These are phyloP conservation scores for Myiozetetes cayanensis DNA, from an alignment of 2,113 vertebrate genomes.

Conservation along the genomic window DNA sequence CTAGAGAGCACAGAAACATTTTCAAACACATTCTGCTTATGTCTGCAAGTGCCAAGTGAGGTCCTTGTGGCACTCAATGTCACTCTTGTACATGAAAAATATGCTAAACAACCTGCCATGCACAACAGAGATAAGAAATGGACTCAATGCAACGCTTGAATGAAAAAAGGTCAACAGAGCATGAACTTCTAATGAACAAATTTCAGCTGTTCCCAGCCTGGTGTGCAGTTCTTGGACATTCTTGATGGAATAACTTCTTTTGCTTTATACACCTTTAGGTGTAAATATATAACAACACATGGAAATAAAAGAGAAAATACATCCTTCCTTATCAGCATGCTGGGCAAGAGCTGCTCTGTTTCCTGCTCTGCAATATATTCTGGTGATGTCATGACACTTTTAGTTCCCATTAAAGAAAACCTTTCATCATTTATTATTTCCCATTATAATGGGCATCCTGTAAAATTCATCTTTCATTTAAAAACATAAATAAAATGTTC, in stretches of 20 bases:
- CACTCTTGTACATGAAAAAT: conserved; percentile 42
- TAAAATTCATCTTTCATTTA: not conserved
- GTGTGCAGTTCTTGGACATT: conserved; percentile 4
- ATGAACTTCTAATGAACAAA: conserved; percentile 63
- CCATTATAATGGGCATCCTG: not conserved
- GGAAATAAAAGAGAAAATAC: conserved; percentile 34
- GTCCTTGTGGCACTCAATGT: conserved; percentile 18
- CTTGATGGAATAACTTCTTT: conserved; percentile 7
- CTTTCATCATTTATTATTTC: not conserved
- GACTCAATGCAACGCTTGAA: conserved; percentile 31
- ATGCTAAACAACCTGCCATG: conserved; percentile 62
- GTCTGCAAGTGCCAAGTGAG: conserved; percentile 33
- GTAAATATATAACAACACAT: not conserved
- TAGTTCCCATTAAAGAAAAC: not conserved
- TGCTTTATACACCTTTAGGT: not conserved
- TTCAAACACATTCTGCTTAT: conserved; percentile 63
- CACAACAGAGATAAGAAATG: conserved; percentile 39
- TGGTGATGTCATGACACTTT: conserved; percentile 9
- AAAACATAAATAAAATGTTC: not conserved
- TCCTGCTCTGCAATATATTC: not conserved
- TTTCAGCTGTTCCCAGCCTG: conserved; percentile 60
- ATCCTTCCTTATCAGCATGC: conserved; percentile 18
- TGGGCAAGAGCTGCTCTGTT: not conserved
- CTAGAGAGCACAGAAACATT: conserved; percentile 69
- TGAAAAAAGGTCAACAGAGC: conserved; percentile 53